phyloP scores from a whole-genome alignment of 2,113 vertebrate genomes.

The Mellivora capensis region DNA sequence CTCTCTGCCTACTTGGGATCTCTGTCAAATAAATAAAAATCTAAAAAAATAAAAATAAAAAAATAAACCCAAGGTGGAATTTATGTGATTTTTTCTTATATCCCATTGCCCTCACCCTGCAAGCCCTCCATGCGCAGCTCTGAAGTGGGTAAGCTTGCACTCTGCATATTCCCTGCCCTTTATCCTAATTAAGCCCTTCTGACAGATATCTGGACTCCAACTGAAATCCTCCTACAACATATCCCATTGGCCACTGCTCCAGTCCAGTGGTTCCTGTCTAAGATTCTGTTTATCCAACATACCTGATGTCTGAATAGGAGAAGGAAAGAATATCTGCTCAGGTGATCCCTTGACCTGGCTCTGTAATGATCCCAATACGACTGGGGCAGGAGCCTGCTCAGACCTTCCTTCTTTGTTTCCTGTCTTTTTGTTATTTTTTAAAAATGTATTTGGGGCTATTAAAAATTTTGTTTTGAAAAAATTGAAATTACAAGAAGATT shows the following conservation, averaged over 20 bases:
- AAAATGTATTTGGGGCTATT: neutral
- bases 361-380: neutral
- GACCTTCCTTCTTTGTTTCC: neutral
- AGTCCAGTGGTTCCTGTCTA: neutral
- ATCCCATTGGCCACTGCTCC: neutral
- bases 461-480: constrained; percentile 6
- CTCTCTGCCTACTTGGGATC: no score
- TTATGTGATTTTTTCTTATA: neutral
- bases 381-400: neutral
- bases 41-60: no score
- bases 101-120: neutral
- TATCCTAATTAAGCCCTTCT: neutral
- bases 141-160: neutral
- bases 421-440: neutral
- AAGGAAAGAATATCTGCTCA: neutral
- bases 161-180: neutral
- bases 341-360: neutral
- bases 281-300: neutral
- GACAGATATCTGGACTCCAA: neutral
- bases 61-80: neutral
- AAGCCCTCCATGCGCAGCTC: neutral
- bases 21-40: no score
- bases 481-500: neutral
- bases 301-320: neutral
- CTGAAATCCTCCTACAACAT: neutral